Evolutionary conservation across 2,888 invertebrate genomes (phyloP), one percentile per base, ranked within the genome.

Genomic region (Archips crataeganus): DNA sequence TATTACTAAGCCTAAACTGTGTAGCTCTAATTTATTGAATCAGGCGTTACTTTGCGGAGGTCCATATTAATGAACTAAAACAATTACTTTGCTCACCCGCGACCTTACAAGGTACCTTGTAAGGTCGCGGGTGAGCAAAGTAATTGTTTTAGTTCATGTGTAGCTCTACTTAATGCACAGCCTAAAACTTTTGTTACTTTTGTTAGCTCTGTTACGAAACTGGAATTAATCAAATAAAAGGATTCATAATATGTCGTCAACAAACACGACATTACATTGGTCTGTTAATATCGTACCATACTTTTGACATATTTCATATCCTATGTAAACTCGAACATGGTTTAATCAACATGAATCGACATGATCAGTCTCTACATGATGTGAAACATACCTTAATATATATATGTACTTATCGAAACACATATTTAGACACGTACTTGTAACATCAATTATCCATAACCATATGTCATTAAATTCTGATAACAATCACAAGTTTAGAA

Each of bases 401-500:
- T 59, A 59, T 23, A 11, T n/a, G 10, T 15, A 15, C 51, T 0
- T 34, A 34, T 5, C 34, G 11, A 34, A 32, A 34, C 8, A 23
- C 11, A 59, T 59, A 34, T 59, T 59, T 34, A 32, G 9, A 59
- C 42, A 70, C 34, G 62, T 57, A 32, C 2, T 36, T 45, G 9
- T 39, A 23, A 42, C 32, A 57, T 15, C 51, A 10, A 10, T 9
- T 10, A 15, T 32, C 10, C 67, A 49, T n/a, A 49, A 49, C 13
- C 13, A 49, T n/a, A 49, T 49, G n/a, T n/a, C 49, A 13, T 49
- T 51, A 80, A 79, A 78, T 76, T 80, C 80, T 79, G 79, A 81
- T 81, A 79, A 83, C 82, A 83, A 82, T 85, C 85, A 82, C 82
- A 80, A 86, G 77, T 87, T 85, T 77, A 74, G 75, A 82, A 81